Percentiles rank a stretch among this genome's conserved stretches.
phyloP scores from a whole-genome alignment of 1,140 invertebrate genomes.

The Aphelenchoides fujianensis region DNA sequence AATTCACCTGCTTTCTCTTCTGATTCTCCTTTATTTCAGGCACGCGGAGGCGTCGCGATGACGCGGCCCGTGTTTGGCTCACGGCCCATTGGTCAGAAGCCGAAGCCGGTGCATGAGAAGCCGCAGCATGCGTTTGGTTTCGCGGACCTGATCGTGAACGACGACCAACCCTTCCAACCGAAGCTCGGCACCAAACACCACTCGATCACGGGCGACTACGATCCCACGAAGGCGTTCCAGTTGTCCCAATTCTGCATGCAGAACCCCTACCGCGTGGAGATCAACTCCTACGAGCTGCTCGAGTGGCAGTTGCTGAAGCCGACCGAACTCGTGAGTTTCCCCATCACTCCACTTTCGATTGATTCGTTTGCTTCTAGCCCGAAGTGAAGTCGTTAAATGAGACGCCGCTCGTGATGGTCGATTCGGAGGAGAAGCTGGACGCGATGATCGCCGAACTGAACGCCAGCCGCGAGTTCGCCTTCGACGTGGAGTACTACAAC shows the following conservation, averaged over 20 bases:
- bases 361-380: slow-evolving; percentile 26
- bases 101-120: too few relatives aligned
- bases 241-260: too few relatives aligned
- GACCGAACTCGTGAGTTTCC: slow-evolving; percentile 73
- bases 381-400: slow-evolving; percentile 65
- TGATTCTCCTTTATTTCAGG: too few relatives aligned
- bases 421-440: slow-evolving; percentile 70
- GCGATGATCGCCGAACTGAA: slow-evolving; percentile 71
- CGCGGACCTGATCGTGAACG: slow-evolving; percentile 16
- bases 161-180: slow-evolving; percentile 18
- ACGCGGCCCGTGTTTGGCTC: too few relatives aligned
- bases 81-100: too few relatives aligned
- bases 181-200: slow-evolving; percentile 35
- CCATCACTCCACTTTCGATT: slow-evolving; percentile 34
- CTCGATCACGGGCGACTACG: slow-evolving; percentile 21
- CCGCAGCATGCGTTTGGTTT: slow-evolving; percentile 32
- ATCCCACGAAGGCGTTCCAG: too few relatives aligned
- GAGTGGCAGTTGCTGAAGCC: slow-evolving; percentile 78
- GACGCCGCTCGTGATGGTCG: slow-evolving; percentile 72
- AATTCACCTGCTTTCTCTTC: too few relatives aligned
- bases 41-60: too few relatives aligned
- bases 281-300: neutral
- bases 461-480: slow-evolving; percentile 72
- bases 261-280: too few relatives aligned
- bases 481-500: slow-evolving; percentile 74